Percentiles rank a stretch among this genome's conserved stretches.
Conservation (phyloP, 2,888 invertebrate genomes). For the Trichogramma dendrolimi region DNA sequence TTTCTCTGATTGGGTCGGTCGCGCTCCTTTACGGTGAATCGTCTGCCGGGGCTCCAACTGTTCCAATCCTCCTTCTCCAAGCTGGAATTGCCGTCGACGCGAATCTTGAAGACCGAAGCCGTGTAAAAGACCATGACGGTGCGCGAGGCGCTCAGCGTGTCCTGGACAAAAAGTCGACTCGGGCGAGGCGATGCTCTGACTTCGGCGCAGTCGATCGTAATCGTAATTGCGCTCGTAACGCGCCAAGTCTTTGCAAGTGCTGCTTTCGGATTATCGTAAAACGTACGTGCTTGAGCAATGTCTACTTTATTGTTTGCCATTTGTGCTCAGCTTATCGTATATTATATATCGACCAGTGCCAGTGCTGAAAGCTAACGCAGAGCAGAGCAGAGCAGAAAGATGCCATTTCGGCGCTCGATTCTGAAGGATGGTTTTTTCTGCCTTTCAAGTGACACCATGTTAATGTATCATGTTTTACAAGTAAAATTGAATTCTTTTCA, state of each 20-base stretch:
- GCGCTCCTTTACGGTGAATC: not conserved
- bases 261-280: constrained; percentile 6
- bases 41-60: constrained; percentile 18
- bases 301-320: too few species aligned
- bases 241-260: constrained; percentile 31
- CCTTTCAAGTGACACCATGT: too few species aligned
- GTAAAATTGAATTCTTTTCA: too few species aligned
- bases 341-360: too few species aligned
- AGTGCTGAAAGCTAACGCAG: too few species aligned
- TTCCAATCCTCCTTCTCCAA: constrained; percentile 16
- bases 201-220: constrained; percentile 17
- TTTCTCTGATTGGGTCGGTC: constrained; percentile 6
- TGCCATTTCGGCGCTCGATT: too few species aligned
- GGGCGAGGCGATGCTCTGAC: constrained; percentile 14
- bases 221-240: constrained; percentile 28
- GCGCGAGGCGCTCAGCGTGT: constrained; percentile 26
- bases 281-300: too few species aligned
- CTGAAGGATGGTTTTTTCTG: too few species aligned
- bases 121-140: constrained; percentile 41
- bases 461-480: too few species aligned
- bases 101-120: constrained; percentile 46
- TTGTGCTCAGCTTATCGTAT: too few species aligned
- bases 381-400: too few species aligned
- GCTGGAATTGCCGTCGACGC: constrained; percentile 37
- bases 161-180: constrained; percentile 19